phyloP scores from a whole-genome alignment of 1,140 invertebrate species.

The Bombus haemorrhoidalis region DNA sequence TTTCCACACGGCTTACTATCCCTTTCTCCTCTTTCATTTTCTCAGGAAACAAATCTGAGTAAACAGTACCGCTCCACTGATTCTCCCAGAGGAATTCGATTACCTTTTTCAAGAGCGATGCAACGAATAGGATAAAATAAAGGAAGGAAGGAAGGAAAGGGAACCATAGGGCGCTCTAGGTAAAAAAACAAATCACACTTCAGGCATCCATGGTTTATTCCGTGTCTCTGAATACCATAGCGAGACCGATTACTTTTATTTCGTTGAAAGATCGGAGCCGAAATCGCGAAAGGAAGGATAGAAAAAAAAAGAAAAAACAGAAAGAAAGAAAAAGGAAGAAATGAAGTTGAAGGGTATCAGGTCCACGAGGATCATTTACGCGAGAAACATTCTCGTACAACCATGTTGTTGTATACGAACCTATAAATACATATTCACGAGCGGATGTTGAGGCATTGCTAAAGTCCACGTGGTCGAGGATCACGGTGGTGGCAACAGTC shows the following conservation, averaged over 20 bases:
- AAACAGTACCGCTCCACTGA: too few species aligned
- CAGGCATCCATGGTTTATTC: not conserved
- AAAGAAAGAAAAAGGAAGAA: not conserved
- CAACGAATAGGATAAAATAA: not conserved
- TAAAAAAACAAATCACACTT: not conserved
- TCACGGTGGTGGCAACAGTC: conserved; percentile 72
- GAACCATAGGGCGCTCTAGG: too few species aligned
- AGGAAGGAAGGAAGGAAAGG: not conserved
- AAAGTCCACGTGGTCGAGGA: conserved; percentile 72
- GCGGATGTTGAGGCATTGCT: conserved; percentile 58
- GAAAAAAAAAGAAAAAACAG: not conserved
- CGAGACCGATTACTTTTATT: not conserved
- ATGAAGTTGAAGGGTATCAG: not conserved
- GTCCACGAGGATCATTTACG: not conserved
- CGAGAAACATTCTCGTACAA: not conserved
- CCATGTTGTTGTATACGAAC: conserved; percentile 3
- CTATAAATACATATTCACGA: conserved; percentile 63
- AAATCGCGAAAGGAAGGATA: not conserved
- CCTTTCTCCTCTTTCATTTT: too few species aligned
- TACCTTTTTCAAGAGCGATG: too few species aligned
- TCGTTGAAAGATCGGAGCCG: not conserved
- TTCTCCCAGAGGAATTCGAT: too few species aligned
- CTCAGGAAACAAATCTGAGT: too few species aligned
- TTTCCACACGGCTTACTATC: too few species aligned
- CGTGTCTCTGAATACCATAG: not conserved